These are phyloP conservation scores for Phaetusa simplex DNA, from an alignment of 2,113 vertebrate species.

Conservation along the genomic window DNA sequence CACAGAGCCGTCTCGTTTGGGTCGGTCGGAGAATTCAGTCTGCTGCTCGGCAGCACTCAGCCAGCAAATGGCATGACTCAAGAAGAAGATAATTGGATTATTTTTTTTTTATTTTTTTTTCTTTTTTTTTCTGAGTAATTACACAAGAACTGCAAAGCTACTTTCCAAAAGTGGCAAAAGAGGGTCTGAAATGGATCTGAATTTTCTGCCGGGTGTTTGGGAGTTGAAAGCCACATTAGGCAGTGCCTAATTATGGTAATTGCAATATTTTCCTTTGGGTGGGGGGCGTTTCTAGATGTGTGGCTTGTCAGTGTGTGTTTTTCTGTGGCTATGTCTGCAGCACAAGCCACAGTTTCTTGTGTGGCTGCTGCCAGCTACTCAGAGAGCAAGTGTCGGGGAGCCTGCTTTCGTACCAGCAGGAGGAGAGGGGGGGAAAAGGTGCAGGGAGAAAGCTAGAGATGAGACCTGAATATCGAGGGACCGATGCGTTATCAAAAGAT, in stretches of 20 bases:
- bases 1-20: background rate
- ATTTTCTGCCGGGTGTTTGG: background rate
- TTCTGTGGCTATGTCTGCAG: background rate
- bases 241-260: background rate
- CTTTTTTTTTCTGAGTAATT: background rate
- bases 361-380: background rate
- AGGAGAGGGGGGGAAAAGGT: background rate
- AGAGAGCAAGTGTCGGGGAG: background rate
- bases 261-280: background rate
- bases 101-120: background rate
- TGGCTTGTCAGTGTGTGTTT: background rate
- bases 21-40: background rate
- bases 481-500: background rate
- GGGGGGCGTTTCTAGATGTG: background rate
- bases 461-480: background rate
- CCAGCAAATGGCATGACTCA: background rate
- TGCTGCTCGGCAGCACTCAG: background rate
- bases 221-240: background rate
- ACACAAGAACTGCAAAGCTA: background rate
- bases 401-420: background rate
- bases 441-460: background rate
- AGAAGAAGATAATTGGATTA: background rate
- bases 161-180: background rate
- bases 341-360: background rate
- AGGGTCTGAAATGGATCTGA: background rate